Base-by-base conservation (phyloP, 1,140 invertebrate genomes). In the Cataglyphis hispanica region DNA sequence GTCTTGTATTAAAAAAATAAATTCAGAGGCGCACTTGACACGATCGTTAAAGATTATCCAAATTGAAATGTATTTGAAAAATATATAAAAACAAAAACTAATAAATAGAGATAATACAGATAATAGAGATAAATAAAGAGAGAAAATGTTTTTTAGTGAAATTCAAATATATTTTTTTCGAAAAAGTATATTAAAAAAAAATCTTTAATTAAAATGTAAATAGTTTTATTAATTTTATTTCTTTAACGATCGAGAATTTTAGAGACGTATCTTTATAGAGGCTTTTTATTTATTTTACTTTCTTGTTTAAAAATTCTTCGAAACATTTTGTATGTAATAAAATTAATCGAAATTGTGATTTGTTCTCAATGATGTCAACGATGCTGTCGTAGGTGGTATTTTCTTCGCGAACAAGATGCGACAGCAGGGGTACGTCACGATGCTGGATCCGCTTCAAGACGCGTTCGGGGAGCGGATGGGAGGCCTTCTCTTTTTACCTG, bases 331-430 rank as follows among this genome's bases (percentile, higher is more conserved):
- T 46, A 10, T 16, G 7, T 50, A 19, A 53, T 53, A 2, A 74
- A 53, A 10, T 11, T 27, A 50, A 5, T 72, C 46, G 16, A 3
- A 50, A 50, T 50, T 50, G 8, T 4, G 46, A 50, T 50, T 50
- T n/a, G 19, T 40, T 31, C 25, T 31, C 13, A n/a, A 43, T n/a
- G n/a, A 13, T 84, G 53, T n/a, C 22, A 13, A 11, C 27, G 16
- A 16, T 25, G 64, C 31, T 74, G 46, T 83, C 88, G 53, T 93
- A 98, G 98, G 99, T 91, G 99, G 99, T 22, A 97, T 99, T 89
- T 99, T 99, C 94, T 99, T 99, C 95, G 99, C 99, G 72, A 98
- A 98, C 94, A 98, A 98, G 90, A 99, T 99, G 99, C 96, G 99
- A 88, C 96, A 98, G 94, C 98, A 99, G 95, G 99, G 99, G 72